Evolutionary conservation across 2,797 vertebrate species (phyloP), one percentile per base, ranked within the genome.

Genomic region (Lemur catta): DNA sequence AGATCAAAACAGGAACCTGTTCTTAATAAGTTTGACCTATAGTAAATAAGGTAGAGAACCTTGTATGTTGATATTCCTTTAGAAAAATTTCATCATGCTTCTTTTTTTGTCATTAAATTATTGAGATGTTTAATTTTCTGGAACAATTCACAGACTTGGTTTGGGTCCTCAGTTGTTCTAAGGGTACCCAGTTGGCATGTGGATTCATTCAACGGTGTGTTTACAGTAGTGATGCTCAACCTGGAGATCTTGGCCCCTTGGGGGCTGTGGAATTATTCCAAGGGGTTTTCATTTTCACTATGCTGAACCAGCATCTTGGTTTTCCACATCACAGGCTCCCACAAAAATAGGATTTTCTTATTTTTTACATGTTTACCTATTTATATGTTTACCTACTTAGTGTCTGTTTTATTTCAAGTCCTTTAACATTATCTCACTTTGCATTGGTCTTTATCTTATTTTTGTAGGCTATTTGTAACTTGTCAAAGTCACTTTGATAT

Each of bases 81-180:
- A 74, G 28, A 82, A 57, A 52, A 24, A 69, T 59, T 93, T 81
- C 48, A 5, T 72, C 92, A 82, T 24, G 6, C 28, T 90, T 91
- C 41, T 41, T 94, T 96, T 96, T 84, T 38, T 57, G 72, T 57
- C 28, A 63, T 78, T 92, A 74, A 24, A 81, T 89, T 84, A 69
- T 84, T 69, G 35, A 80, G 24, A 41, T 93, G 57, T 59, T 81
- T 84, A 93, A 46, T 72, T 30, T 80, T 90, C 35, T 38, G 33
- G 38, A 93, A 79, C 8, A 85, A 85, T 12, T 18, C n/a, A 52
- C 20, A 89, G 50, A 71, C 35, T 82, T 59, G 93, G 41, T 88
- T 76, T 50, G 50, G 22, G 20, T 93, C 11, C 71, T 35, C 13
- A 46, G 0, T 76, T 84, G 46, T 28, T 35, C 46, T 61, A 76